Percentiles rank a stretch among this genome's conserved stretches.
Evolutionary conservation across 2,888 invertebrate genomes (phyloP).

Genomic region (Drosophila meridionalis): DNA sequence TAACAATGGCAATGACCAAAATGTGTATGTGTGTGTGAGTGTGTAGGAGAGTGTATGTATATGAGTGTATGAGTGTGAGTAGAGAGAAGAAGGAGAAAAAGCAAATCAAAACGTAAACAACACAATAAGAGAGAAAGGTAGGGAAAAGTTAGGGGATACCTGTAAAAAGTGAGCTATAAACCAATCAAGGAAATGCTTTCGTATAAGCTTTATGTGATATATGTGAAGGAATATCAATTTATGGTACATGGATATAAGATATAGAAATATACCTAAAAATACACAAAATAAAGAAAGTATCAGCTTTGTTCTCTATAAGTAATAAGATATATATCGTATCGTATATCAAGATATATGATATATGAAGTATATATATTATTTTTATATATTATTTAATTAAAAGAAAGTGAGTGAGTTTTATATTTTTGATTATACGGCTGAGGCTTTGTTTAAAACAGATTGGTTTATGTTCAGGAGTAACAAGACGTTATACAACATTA

Average conservation of each 20-base stretch:
- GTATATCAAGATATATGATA: background rate
- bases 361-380: background rate
- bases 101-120: constrained; percentile 51
- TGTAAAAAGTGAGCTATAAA: background rate
- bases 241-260: background rate
- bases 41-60: background rate
- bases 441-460: background rate
- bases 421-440: background rate
- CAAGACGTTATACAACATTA: too few species aligned
- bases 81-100: background rate
- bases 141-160: background rate
- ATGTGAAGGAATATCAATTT: background rate
- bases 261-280: background rate
- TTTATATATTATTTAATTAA: background rate
- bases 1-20: constrained; percentile 48
- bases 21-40: constrained; percentile 5
- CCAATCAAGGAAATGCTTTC: background rate
- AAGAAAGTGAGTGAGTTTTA: background rate
- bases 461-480: background rate
- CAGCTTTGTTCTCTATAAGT: background rate
- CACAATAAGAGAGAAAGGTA: constrained; percentile 31
- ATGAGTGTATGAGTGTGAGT: background rate
- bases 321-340: background rate
- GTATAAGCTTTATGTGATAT: background rate
- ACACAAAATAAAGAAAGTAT: background rate